Evolutionary conservation across 1,140 invertebrate species (phyloP), one percentile per base, ranked within the genome.

Genomic region (Anthonomus grandis): DNA sequence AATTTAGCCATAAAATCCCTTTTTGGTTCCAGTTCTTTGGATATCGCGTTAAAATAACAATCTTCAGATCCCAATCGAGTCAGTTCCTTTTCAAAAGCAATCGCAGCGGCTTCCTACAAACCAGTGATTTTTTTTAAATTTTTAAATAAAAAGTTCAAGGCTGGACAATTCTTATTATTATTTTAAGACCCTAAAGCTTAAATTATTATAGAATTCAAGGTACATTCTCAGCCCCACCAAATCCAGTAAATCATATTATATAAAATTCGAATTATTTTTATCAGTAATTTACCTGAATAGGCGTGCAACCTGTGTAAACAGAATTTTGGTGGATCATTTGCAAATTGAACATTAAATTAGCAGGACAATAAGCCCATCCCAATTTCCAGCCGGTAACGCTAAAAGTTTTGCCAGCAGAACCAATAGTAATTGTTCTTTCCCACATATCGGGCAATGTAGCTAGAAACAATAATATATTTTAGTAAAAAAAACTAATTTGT

Each of bases 371-470:
- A 1, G 90, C 90, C 96, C 97, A 99, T n/a, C 96, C 95, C 5
- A 86, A 83, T 79, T 95, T 97, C 94, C 93, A 96, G 2, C 97
- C 97, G 4, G 97, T 99, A 3, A 95, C 92, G 63, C 91, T 95
- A 75, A 98, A 98, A 0, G 93, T 95, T 80, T 98, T 98, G 0
- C 97, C 97, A 0, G 95, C 95, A 41, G 94, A 97, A 0, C 97
- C 95, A 66, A 99, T 87, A 0, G 97, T 98, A 17, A 99, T 87
- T 0, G 97, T 99, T 48, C 96, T 81, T 55, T 98, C 93, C 87
- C 92, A 99, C 97, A 99, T 99, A 4, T 80, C 93, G 12, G 96
- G 94, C 8, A 98, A 71, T 0, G 91, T 88, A n/a, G 91, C 93
- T 91, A 63, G 46, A 75, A 57, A 57, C 19, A 41, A 17, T 13